Evolutionary conservation across 2,888 invertebrate genomes (phyloP).

Genomic region (Ypsolopha scabrella): DNA sequence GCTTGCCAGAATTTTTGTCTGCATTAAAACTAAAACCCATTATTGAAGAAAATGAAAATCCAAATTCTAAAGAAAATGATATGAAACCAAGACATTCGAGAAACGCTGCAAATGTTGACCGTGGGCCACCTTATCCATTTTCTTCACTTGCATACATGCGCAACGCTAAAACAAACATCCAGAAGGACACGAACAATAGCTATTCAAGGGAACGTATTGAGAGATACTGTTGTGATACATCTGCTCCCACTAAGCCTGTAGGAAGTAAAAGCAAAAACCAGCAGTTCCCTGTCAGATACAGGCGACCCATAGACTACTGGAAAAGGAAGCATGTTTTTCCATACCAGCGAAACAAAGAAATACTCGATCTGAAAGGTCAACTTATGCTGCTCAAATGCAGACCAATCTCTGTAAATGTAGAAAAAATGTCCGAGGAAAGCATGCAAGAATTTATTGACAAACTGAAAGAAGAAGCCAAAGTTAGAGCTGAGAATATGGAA

Average conservation of each 20-base stretch:
- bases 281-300: conserved; percentile 51
- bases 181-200: conserved; percentile 29
- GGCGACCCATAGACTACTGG: conserved; percentile 61
- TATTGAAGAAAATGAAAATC: conserved; percentile 19
- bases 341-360: conserved; percentile 47
- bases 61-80: conserved; percentile 19
- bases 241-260: conserved; percentile 42
- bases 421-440: conserved; percentile 45
- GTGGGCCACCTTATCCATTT: conserved; percentile 59
- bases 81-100: conserved; percentile 37
- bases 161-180: conserved; percentile 38
- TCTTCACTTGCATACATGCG: conserved; percentile 57
- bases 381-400: conserved; percentile 62
- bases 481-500: conserved; percentile 28
- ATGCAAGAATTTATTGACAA: conserved; percentile 52
- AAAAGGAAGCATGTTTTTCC: conserved; percentile 49
- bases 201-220: conserved; percentile 53
- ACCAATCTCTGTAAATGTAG: conserved; percentile 53
- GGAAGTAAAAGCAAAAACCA: conserved; percentile 45
- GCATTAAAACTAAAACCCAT: conserved; percentile 43
- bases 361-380: conserved; percentile 57
- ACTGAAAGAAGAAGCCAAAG: conserved; percentile 33
- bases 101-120: conserved; percentile 40
- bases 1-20: conserved; percentile 46
- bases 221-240: conserved; percentile 37